Evolutionary conservation across 2,113 vertebrate species (phyloP).

Genomic region (Scytalopus superciliaris): DNA sequence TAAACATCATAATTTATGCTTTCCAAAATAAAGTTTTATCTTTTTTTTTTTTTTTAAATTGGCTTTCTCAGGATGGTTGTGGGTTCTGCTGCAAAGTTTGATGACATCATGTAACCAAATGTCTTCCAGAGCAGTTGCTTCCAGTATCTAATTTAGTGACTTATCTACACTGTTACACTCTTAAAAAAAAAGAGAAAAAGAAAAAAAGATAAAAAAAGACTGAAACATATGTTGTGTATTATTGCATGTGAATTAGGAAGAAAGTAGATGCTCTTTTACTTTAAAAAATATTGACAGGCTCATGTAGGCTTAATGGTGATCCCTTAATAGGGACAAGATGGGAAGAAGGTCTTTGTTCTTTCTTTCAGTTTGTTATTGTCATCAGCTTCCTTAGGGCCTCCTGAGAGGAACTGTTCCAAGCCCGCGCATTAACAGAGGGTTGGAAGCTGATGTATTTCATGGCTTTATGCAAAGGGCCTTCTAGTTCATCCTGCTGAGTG

Average conservation of each 20-base stretch:
- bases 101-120: neutral
- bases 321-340: neutral
- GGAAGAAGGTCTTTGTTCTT: constrained; percentile 2
- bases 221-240: neutral
- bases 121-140: neutral
- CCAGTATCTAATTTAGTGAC: neutral
- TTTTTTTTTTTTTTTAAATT: neutral
- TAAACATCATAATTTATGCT: neutral
- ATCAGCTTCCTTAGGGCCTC: neutral
- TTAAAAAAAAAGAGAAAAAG: neutral
- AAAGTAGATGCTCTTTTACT: neutral
- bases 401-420: neutral
- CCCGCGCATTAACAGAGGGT: neutral
- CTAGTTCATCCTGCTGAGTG: neutral
- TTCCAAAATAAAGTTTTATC: neutral
- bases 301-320: neutral
- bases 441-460: neutral
- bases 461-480: neutral
- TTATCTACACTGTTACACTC: neutral
- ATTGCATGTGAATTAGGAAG: neutral
- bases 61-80: neutral
- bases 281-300: neutral
- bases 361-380: neutral
- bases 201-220: neutral
- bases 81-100: neutral